Base-by-base conservation (phyloP, 2,113 vertebrate genomes). In the Brachirus orientalis region DNA sequence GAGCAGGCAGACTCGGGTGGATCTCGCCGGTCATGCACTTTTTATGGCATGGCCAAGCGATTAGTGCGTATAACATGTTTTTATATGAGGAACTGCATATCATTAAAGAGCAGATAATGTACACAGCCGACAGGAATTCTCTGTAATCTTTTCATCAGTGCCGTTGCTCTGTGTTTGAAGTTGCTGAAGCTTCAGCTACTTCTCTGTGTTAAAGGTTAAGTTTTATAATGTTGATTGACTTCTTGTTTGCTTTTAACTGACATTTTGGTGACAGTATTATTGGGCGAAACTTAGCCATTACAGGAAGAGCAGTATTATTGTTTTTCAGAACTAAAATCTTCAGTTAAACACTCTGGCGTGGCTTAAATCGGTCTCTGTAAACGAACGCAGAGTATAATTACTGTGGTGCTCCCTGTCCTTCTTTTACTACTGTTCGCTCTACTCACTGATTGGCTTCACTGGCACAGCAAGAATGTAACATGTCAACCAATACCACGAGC, bases 401-500 rank as follows among this genome's bases (percentile, higher is more conserved):
- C 45, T 67, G n/a, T 37, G 3, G 2, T n/a, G 16, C 14, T 36
- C 44, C 19, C 16, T 45, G 44, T 55, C 14, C 44, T 41, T 58
- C 19, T 64, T 65, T 58, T n/a, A 57, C 22, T 70, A 65, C 33
- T 40, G 7, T 56, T 41, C 45, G 60, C 14, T 16, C 20, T 41
- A 35, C 56, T 54, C 53, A 41, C 37, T 81, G 72, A 90, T 86
- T 86, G 88, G 67, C 44, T 52, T 46, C 17, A 14, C 20, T 38
- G 1, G 4, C 36, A 40, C 62, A 58, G 51, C 68, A 79, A 80
- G 59, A 66, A 72, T 69, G 36, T 61, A n/a, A 51, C 53, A 11
- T 37, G 7, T 68, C 40, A 70, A 63, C 89, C 88, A 92, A 91
- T 91, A 51, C 17, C 57, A 46, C 63, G 3, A 3, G 55, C 22